Conservation (phyloP, 1,140 invertebrate species). For the Rhopalosiphum padi region DNA sequence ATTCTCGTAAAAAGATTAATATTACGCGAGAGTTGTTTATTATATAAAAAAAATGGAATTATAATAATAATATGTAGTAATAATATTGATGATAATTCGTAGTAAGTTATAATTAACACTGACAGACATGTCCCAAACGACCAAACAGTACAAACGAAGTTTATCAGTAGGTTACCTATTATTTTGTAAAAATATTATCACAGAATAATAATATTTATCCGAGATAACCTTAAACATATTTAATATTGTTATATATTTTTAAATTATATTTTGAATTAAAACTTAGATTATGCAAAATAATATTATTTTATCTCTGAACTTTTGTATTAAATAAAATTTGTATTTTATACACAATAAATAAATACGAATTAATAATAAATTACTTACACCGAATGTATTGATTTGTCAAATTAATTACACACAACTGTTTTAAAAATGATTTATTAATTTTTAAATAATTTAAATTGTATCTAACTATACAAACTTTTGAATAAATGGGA, state of each 20-base stretch:
- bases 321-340: background rate
- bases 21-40: background rate
- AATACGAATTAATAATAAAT: background rate
- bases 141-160: background rate
- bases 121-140: background rate
- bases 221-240: background rate
- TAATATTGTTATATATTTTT: background rate
- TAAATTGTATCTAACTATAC: background rate
- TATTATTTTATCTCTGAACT: background rate
- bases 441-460: background rate
- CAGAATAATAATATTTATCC: background rate
- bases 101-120: background rate
- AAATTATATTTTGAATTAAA: background rate
- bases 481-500: background rate
- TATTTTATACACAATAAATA: background rate
- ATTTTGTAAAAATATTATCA: background rate
- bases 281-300: background rate
- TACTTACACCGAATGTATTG: background rate
- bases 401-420: background rate
- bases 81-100: background rate
- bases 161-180: background rate
- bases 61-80: background rate
- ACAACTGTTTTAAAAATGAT: background rate
- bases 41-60: background rate
- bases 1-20: background rate